These are phyloP conservation scores for Uropsilus gracilis DNA, from an alignment of 2,113 vertebrate genomes.

Conservation along the genomic window DNA sequence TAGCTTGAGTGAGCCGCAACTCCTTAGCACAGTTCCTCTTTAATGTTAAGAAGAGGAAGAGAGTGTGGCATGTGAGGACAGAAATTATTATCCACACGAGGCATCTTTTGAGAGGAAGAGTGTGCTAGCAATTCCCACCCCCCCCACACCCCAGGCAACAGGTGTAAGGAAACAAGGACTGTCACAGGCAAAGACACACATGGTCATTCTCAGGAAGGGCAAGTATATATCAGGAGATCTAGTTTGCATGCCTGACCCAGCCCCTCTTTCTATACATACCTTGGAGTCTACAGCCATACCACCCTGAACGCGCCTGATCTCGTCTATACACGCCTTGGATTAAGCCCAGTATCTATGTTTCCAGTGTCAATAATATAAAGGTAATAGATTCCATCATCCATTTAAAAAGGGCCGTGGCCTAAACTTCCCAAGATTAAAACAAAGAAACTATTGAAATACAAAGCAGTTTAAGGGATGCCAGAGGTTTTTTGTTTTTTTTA, in stretches of 20 bases:
- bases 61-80: not conserved
- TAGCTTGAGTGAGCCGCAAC: not conserved
- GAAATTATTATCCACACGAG: not conserved
- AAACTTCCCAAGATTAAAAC: not conserved
- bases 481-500: not conserved
- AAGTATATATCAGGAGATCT: not conserved
- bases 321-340: too few relatives aligned
- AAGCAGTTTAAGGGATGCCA: not conserved
- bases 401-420: not conserved
- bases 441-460: too few relatives aligned
- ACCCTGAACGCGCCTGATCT: too few relatives aligned
- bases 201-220: not conserved
- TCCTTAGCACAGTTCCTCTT: not conserved
- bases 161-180: not conserved
- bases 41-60: not conserved
- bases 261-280: not conserved
- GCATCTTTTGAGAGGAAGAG: not conserved
- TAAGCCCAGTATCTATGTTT: too few relatives aligned
- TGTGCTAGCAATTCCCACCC: not conserved
- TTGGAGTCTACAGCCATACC: too few relatives aligned
- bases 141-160: not conserved
- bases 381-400: not conserved
- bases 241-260: not conserved
- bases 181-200: not conserved
- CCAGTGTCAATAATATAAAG: not conserved